Base-by-base conservation (phyloP, 1,140 invertebrate species). In the Drosophila grimshawi region DNA sequence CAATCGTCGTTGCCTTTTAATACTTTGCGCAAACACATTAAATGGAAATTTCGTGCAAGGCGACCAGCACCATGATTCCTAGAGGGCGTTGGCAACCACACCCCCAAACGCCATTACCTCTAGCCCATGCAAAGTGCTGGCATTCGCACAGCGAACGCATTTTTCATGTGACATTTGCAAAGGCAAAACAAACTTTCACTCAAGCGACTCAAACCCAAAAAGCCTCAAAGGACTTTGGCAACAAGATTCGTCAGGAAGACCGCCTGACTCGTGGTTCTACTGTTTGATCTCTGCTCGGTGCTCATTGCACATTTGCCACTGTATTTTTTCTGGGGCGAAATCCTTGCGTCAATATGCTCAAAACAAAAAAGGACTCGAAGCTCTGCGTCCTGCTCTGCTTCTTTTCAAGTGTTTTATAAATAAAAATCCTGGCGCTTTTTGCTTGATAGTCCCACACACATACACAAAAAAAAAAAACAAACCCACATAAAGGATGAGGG, bases 11-110 rank as follows among this genome's bases (percentile, higher is more conserved):
- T 82, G 83, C 80, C 83, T 89, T 89, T 88, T 88, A 88, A 88
- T 88, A 88, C 85, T 88, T 89, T 88, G 80, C 62, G 85, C 85
- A 88, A 88, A 88, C 85, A 89, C 86, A 89, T 89, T 89, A 88
- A 88, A 88, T 88, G 83, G 85, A 88, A 88, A 89, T 88, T 88
- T 88, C 77, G 80, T 89, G 70, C 80, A 80, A 83, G 82, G 55
- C 65, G 71, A 67, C 64, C 78, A 59, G 55, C 61, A 80, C 62
- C 66, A 41, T 55, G 59, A 33, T 32, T 29, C 49, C 32, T 7
- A 10, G 43, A 2, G 41, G 30, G 61, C 19, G 61, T n/a, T 33
- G 11, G 8, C 11, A 33, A 11, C 2, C 33, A 11, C 64, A 49
- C 39, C 48, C 69, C 30, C 2, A 27, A 4, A 2, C 6, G 0